Evolutionary conservation across 2,888 invertebrate genomes (phyloP).

Genomic region (Pelosia muscerda): DNA sequence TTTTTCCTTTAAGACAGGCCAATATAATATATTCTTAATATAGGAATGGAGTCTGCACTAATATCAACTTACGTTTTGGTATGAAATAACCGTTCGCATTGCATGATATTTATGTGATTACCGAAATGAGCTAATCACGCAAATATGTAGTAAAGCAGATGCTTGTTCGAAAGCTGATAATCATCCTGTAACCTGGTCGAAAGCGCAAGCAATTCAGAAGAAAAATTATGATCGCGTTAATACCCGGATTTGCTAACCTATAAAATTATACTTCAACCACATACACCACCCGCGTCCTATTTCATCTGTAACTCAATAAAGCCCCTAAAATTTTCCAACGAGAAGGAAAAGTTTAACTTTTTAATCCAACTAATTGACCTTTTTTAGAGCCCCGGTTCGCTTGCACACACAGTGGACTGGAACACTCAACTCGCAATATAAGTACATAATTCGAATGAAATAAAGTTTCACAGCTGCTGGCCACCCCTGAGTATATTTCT

Average conservation of each 20-base stretch:
- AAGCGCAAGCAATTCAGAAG: too few species aligned
- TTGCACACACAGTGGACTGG: constrained; percentile 22
- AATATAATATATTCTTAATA: too few species aligned
- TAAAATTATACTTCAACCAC: neutral
- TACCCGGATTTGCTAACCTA: too few species aligned
- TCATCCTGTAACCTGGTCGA: too few species aligned
- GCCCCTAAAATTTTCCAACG: neutral
- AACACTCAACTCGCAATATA: constrained; percentile 39
- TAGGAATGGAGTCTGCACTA: neutral
- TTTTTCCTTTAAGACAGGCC: neutral
- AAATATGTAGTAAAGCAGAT: too few species aligned
- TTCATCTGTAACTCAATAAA: neutral
- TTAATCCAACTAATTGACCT: constrained; percentile 22
- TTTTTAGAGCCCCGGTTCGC: constrained; percentile 8
- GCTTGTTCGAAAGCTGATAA: too few species aligned
- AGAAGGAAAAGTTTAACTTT: constrained; percentile 19
- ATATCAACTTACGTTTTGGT: neutral
- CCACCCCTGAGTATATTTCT: constrained; percentile 76
- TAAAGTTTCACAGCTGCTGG: constrained; percentile 73
- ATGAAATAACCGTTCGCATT: too few species aligned
- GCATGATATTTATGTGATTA: too few species aligned
- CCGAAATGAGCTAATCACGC: too few species aligned
- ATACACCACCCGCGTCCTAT: neutral
- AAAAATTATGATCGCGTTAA: too few species aligned
- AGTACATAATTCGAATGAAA: constrained; percentile 60